Evolutionary conservation across 2,888 invertebrate species (phyloP).

Genomic region (Tetanocera ferruginea): DNA sequence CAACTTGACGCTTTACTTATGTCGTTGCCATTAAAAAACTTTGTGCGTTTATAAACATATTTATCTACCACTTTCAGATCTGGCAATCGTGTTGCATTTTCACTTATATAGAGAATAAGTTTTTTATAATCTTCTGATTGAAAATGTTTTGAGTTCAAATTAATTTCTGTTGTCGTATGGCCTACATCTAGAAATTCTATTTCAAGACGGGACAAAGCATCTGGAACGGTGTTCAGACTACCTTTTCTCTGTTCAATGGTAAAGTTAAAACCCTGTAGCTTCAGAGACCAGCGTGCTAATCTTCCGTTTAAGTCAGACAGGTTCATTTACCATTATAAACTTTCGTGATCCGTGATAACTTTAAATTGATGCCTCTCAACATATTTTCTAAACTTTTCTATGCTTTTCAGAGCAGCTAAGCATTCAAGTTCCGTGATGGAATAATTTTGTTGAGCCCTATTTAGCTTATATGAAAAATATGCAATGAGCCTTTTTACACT

Average conservation of each 20-base stretch:
- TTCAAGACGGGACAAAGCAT: conserved; percentile 15
- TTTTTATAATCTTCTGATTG: conserved; percentile 1
- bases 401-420: conserved; percentile 24
- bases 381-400: conserved; percentile 19
- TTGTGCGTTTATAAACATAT: conserved; percentile 28
- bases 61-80: conserved; percentile 34
- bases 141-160: conserved; percentile 25
- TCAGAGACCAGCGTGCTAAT: conserved; percentile 11
- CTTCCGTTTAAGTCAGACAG: conserved; percentile 17
- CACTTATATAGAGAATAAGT: neutral
- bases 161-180: neutral
- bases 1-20: conserved; percentile 19
- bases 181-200: neutral
- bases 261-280: conserved; percentile 30
- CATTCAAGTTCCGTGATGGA: conserved; percentile 36
- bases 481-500: conserved; percentile 38
- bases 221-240: conserved; percentile 20
- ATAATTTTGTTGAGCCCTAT: conserved; percentile 40
- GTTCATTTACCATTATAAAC: conserved; percentile 17
- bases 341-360: conserved; percentile 21
- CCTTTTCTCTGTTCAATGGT: conserved; percentile 27
- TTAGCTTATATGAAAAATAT: conserved; percentile 43
- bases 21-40: conserved; percentile 11
- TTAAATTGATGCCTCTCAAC: conserved; percentile 14
- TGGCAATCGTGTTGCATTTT: conserved; percentile 20